Conservation (phyloP, 2,888 invertebrate genomes). For the Tetanocera ferruginea region DNA sequence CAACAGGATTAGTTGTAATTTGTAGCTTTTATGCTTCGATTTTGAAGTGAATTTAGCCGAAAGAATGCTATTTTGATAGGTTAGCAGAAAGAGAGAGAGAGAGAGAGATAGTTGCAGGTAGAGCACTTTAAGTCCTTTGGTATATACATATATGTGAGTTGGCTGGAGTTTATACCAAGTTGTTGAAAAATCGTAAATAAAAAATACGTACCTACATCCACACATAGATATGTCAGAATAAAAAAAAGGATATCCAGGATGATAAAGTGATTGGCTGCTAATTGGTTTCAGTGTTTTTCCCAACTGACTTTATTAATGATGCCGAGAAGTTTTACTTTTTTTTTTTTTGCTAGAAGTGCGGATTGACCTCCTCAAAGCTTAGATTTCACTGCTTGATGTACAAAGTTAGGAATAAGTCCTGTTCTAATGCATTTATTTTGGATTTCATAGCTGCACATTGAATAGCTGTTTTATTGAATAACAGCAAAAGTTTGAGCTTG, state of each 20-base stretch:
- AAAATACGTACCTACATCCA: too few relatives aligned
- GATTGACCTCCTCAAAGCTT: too few relatives aligned
- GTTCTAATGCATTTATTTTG: too few relatives aligned
- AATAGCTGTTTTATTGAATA: too few relatives aligned
- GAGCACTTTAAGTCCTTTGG: not conserved
- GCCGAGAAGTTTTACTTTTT: not conserved
- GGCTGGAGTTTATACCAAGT: too few relatives aligned
- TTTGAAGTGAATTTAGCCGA: not conserved
- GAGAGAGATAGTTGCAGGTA: not conserved
- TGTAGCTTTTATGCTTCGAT: constrained; percentile 8
- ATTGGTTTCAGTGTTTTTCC: not conserved
- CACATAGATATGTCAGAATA: not conserved
- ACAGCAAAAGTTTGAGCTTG: too few relatives aligned
- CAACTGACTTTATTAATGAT: not conserved
- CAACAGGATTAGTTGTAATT: constrained; percentile 19
- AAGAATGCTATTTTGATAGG: not conserved
- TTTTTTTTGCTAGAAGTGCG: too few relatives aligned
- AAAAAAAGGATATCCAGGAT: not conserved
- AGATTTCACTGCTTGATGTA: too few relatives aligned
- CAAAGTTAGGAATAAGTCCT: too few relatives aligned
- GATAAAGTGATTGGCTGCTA: not conserved
- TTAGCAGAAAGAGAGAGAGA: not conserved
- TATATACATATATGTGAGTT: not conserved
- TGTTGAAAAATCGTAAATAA: not conserved
- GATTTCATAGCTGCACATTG: too few relatives aligned